Base-by-base conservation (phyloP, 2,888 invertebrate genomes). In the Morinoia aosen region DNA sequence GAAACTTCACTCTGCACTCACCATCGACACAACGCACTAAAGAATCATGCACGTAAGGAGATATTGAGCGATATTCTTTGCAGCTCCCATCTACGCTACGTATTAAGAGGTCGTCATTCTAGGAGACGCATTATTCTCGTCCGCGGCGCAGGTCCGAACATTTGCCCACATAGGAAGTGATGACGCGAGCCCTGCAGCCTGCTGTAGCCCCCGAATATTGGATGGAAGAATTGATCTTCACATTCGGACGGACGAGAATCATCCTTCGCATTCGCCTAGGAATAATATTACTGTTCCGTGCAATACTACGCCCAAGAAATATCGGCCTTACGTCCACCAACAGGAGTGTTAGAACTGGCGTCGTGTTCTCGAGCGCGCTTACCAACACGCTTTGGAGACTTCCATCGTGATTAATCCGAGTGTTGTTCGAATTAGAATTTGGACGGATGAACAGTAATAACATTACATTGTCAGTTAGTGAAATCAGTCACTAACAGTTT, bases 141-240 rank as follows among this genome's bases (percentile, higher is more conserved):
- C 76, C 25, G 76, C 25, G 25, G 76, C 25, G 76, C 76, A 76
- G 76, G 76, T 76, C 76, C 76, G 76, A 76, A 76, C 76, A 76
- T 76, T 76, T 76, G 76, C 76, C 76, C 76, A 25, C 76, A 25
- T 10, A 76, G 19, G 76, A 76, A 76, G 76, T 76, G 76, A 76
- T 76, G 76, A 76, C 76, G 76, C 76, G 10, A 33, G 76, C 8
- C 25, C 76, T 33, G 19, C 76, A 76, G 76, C 14, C 14, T 61
- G 61, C 76, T 76, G 76, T 33, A 25, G 76, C 76, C 76, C 16
- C 76, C 33, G 76, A 76, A 76, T 76, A 76, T 76, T 76, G 76
- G 76, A 76, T 76, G 33, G 76, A 76, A 76, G 76, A 76, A 76
- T 76, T 76, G 76, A 76, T 76, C 76, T 33, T 76, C 76, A 76